Evolutionary conservation across 2,113 vertebrate genomes (phyloP).

Genomic region (Paedocypris sp.): DNA sequence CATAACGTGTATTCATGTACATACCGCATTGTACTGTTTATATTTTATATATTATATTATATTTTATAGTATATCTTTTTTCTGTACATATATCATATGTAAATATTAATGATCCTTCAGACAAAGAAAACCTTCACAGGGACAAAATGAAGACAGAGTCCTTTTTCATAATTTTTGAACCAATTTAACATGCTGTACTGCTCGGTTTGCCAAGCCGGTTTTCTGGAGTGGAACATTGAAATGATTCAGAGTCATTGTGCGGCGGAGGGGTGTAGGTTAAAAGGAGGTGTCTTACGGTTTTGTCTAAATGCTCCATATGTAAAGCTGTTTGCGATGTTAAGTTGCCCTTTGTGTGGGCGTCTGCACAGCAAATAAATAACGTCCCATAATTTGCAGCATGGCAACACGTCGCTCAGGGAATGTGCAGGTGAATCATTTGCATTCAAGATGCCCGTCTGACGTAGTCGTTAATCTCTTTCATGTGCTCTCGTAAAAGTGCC

Average conservation of each 20-base stretch:
- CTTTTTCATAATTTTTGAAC: slow-evolving; percentile 16
- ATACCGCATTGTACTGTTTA: too few species aligned
- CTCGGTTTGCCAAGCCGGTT: slow-evolving; percentile 12
- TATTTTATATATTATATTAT: too few species aligned
- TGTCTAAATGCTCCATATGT: slow-evolving; percentile 30
- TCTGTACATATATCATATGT: too few species aligned
- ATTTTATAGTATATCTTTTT: too few species aligned
- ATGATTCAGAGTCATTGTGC: slow-evolving; percentile 17
- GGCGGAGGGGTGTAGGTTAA: slow-evolving; percentile 28
- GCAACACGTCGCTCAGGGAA: neutral
- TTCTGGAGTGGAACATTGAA: slow-evolving; percentile 7
- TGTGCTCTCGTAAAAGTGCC: slow-evolving; percentile 33
- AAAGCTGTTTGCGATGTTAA: slow-evolving; percentile 21
- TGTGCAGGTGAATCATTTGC: slow-evolving; percentile 34
- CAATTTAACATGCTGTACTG: slow-evolving; percentile 3
- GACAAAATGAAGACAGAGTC: slow-evolving; percentile 15
- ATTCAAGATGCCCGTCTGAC: neutral
- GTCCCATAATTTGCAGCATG: slow-evolving; percentile 17
- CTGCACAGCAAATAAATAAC: slow-evolving; percentile 35
- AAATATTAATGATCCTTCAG: too few species aligned
- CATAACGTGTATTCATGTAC: too few species aligned
- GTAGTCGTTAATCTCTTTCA: slow-evolving; percentile 30
- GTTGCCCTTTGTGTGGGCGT: slow-evolving; percentile 17
- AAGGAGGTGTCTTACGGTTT: slow-evolving; percentile 19
- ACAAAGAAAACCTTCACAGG: too few species aligned